Evolutionary conservation across 2,888 invertebrate genomes (phyloP), one percentile per base, ranked within the genome.

Genomic region (Cephus runcator): DNA sequence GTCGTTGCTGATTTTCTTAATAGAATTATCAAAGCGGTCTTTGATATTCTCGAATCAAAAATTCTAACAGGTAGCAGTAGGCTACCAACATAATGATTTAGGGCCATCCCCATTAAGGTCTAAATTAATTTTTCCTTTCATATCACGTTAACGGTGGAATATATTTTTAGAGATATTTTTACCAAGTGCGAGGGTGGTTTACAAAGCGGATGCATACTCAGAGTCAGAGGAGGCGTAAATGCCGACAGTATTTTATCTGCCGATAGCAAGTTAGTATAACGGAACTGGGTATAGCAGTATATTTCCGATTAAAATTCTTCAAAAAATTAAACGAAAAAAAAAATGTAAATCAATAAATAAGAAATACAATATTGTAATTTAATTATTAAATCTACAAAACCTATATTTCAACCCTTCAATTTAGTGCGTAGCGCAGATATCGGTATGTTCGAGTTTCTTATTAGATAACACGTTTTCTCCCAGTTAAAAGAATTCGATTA

Each of bases 111-210:
- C 33, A 71, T 34, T 30, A 3, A 1, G 71, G 9, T 6, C 1
- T 23, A 23, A 56, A 56, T 56, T 56, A 56, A 56, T 23, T 15
- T 56, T 23, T 56, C 23, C 15, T 56, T 56, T 56, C 56, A 15
- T 56, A 56, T 56, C 23, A 1, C 56, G 9, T 56, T 9, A 23
- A 23, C 6, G 56, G 9, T 56, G 30, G 31, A 71, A 31, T 71
- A 71, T 71, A 71, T 71, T 71, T 71, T 71, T 71, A 71, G 71
- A 76, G 75, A 75, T 85, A 84, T 84, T 73, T 81, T 82, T 33
- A 77, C 76, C 40, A 77, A 73, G 34, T 73, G 85, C 81, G 85
- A 83, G 84, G 83, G 83, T 84, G 82, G 77, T 76, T 84, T 79
- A 75, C 40, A 73, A 74, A 76, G 75, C 83, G 86, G 85, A 85